phyloP scores from a whole-genome alignment of 2,113 vertebrate genomes.

The Smithornis capensis region DNA sequence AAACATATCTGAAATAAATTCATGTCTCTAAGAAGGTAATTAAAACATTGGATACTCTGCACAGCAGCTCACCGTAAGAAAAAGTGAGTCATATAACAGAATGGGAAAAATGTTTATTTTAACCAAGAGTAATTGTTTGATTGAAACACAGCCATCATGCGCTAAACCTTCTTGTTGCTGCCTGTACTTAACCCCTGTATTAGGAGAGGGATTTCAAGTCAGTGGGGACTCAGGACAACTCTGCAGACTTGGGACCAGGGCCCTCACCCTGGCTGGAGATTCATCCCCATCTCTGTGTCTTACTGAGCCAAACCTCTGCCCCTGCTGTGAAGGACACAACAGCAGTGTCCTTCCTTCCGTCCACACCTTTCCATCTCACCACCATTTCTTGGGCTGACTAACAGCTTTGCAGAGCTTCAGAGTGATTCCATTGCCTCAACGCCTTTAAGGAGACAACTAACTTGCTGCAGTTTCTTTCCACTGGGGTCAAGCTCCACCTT shows the following conservation, averaged over 20 bases:
- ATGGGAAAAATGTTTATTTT: constrained; percentile 7
- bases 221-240: background rate
- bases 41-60: constrained; percentile 5
- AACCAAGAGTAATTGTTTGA: background rate
- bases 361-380: background rate
- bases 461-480: background rate
- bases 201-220: background rate
- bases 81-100: constrained; percentile 15
- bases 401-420: background rate
- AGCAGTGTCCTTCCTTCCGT: background rate
- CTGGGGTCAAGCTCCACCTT: background rate
- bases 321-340: fast-evolving
- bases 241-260: background rate
- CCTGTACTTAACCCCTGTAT: background rate
- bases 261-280: background rate
- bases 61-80: constrained; percentile 1
- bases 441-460: background rate
- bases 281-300: background rate
- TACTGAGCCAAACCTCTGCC: background rate
- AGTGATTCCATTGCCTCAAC: background rate
- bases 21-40: background rate
- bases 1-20: background rate
- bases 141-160: background rate
- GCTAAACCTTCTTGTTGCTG: background rate
- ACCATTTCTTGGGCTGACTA: background rate